Evolutionary conservation across 2,797 vertebrate genomes (phyloP).

Genomic region (Avahi laniger): DNA sequence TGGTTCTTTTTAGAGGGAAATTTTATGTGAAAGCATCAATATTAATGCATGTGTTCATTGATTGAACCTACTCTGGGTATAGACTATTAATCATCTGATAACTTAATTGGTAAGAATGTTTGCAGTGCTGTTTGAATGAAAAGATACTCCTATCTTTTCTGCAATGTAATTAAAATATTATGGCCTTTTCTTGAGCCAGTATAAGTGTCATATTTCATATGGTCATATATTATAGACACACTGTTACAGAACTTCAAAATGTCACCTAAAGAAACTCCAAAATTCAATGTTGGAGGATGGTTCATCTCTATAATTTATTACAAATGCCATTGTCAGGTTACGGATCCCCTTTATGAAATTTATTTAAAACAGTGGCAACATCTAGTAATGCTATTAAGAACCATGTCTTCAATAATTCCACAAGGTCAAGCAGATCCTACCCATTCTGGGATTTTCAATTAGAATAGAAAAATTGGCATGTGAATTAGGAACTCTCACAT

Average conservation of each 20-base stretch:
- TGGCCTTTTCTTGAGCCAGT: not conserved
- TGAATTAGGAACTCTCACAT: not conserved
- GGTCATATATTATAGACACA: not conserved
- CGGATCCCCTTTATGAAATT: not conserved
- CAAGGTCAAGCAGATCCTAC: not conserved
- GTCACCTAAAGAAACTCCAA: not conserved
- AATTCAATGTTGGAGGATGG: not conserved
- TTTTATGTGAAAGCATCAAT: not conserved
- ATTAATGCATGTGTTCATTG: not conserved
- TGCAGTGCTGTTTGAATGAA: not conserved
- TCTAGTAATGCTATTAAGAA: not conserved
- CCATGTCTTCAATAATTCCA: not conserved
- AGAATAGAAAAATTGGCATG: not conserved
- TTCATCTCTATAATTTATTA: not conserved
- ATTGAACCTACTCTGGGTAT: not conserved
- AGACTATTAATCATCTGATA: not conserved
- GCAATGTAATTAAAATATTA: not conserved
- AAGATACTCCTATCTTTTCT: not conserved
- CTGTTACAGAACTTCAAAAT: not conserved
- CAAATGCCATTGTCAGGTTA: not conserved
- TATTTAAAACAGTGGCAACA: not conserved
- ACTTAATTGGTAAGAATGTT: not conserved
- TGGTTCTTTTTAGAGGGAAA: not conserved
- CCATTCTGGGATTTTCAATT: not conserved
- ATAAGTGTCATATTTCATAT: not conserved